Evolutionary conservation across 2,888 invertebrate species (phyloP), one percentile per base, ranked within the genome.

Genomic region (Asteroscopus sphinx): DNA sequence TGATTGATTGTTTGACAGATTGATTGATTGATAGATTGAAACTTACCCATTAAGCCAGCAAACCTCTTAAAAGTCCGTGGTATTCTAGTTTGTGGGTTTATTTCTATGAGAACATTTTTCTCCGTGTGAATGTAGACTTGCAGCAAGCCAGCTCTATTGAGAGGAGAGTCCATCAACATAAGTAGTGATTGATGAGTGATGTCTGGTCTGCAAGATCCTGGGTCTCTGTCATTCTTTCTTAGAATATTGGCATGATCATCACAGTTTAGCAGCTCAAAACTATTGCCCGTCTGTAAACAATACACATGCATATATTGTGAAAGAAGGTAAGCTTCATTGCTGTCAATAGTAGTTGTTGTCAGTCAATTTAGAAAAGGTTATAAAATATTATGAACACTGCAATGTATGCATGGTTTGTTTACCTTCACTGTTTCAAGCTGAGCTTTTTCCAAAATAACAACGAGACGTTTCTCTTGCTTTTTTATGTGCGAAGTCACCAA

Each of bases 351-450:
- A 6, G 4, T 4, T 21, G 6, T 21, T 21, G 6, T 21, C 5
- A 21, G 21, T 21, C 0, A 21, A 4, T 21, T 21, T 21, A 21
- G 21, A 6, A 21, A 21, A 21, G 21, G 21, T 28, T 28, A 28
- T 9, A 2, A 28, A 8, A 9, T 9, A 9, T 28, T 28, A 28
- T 28, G 11, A 28, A 28, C 21, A 21, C 8, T 25, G 25, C 25
- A 3, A 28, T 6, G 28, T 9, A 28, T 9, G 9, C 2, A 28
- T 28, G 28, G 28, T 40, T 26, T 33, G 2, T 44, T 35, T 88
- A 99, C 99, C 95, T 99, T 99, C 0, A 99, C 98, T 37, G 98
- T 97, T 94, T 99, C 99, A 48, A 99, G 90, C 81, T 99, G 99
- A 3, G 99, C 99, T 56, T 97, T 96, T 93, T 99, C 99, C 51